These are phyloP conservation scores for Drosophila greeni DNA, from an alignment of 2,888 invertebrate genomes.

Conservation along the genomic window DNA sequence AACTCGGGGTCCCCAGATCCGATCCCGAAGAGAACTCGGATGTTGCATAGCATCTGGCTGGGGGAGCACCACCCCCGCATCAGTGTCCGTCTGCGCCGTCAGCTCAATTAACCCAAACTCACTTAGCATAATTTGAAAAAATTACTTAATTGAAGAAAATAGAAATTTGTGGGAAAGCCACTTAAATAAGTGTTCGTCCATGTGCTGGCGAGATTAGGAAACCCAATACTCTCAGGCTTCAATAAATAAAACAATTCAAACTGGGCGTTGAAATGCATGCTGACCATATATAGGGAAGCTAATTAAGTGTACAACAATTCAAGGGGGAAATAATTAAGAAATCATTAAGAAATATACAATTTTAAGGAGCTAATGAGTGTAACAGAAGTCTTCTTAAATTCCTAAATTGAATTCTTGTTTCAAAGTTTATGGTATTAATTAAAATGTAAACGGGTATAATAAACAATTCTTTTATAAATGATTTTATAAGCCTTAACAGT, in stretches of 20 bases:
- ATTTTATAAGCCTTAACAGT: not conserved
- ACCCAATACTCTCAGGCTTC: not conserved
- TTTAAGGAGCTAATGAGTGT: not conserved
- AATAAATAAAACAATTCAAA: constrained; percentile 20
- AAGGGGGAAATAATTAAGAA: constrained; percentile 4
- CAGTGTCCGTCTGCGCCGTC: constrained; percentile 9
- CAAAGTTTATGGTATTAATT: not conserved
- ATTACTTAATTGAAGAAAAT: constrained; percentile 65
- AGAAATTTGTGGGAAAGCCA: constrained; percentile 54
- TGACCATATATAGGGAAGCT: not conserved
- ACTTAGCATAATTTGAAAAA: constrained; percentile 66
- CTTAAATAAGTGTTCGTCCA: constrained; percentile 27
- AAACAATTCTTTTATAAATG: no score
- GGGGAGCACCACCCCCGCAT: constrained; percentile 17
- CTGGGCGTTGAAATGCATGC: constrained; percentile 6
- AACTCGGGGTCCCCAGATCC: constrained; percentile 44
- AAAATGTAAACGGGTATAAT: no score
- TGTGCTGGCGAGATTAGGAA: constrained; percentile 15
- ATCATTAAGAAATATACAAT: not conserved
- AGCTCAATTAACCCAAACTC: constrained; percentile 64
- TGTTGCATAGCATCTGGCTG: not conserved
- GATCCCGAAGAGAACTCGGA: constrained; percentile 4
- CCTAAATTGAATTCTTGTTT: not conserved
- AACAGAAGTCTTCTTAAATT: not conserved
- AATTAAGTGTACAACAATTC: not conserved